A percentile compares a stretch with the other conserved stretches of the same genome.
These are phyloP conservation scores for Forficula auricularia DNA, from an alignment of 1,140 invertebrate species.

Conservation along the genomic window DNA sequence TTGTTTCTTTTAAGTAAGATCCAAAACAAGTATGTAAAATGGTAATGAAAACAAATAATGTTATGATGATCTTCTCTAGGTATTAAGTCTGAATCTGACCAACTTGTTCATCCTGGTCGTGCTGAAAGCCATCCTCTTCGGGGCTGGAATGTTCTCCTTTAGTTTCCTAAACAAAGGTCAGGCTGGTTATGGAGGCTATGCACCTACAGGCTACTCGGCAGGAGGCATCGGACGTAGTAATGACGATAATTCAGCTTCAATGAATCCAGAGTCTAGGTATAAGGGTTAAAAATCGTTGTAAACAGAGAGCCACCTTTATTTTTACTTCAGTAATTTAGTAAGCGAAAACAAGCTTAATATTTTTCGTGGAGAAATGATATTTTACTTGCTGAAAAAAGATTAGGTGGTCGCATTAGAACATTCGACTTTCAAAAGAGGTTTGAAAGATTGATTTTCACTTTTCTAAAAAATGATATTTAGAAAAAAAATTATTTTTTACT, in stretches of 20 bases:
- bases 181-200: constrained; percentile 13
- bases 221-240: neutral
- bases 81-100: constrained; percentile 64
- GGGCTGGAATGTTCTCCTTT: constrained; percentile 37
- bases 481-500: too few relatives aligned
- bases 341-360: too few relatives aligned
- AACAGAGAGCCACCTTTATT: too few relatives aligned
- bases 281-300: neutral
- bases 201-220: constrained; percentile 6
- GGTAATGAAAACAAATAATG: neutral
- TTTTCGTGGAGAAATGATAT: too few relatives aligned
- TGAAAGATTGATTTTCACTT: too few relatives aligned
- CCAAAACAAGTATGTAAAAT: neutral
- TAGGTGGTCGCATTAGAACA: too few relatives aligned
- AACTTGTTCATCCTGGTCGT: constrained; percentile 61
- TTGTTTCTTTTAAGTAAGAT: constrained; percentile 3
- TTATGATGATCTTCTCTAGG: constrained; percentile 34
- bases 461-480: too few relatives aligned
- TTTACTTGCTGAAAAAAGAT: too few relatives aligned
- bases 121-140: constrained; percentile 61
- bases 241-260: constrained; percentile 1
- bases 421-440: too few relatives aligned
- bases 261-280: constrained; percentile 30
- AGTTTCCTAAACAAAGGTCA: constrained; percentile 13
- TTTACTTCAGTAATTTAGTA: too few relatives aligned